phyloP scores from a whole-genome alignment of 1,140 invertebrate genomes.

The Lordiphosa collinella region DNA sequence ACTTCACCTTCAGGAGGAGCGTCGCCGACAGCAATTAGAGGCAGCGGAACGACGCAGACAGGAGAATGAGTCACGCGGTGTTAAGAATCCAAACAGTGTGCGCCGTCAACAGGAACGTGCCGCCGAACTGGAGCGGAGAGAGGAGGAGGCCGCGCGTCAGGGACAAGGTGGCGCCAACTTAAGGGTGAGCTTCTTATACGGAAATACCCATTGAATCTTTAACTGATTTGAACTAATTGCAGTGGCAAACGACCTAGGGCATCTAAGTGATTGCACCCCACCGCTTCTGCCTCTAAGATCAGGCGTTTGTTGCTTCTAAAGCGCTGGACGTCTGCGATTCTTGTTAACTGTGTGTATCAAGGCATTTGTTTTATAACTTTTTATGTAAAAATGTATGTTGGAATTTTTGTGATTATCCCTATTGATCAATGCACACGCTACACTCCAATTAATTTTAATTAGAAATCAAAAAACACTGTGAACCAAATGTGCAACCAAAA shows the following conservation, averaged over 20 bases:
- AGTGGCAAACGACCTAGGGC: background rate
- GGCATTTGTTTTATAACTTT: too few species aligned
- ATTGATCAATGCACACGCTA: too few species aligned
- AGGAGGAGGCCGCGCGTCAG: conserved; percentile 14
- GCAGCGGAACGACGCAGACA: conserved; percentile 67
- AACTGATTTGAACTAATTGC: background rate
- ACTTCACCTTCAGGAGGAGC: conserved; percentile 71
- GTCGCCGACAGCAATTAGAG: conserved; percentile 65
- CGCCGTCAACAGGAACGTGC: conserved; percentile 59
- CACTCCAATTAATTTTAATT: too few species aligned
- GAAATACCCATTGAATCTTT: background rate
- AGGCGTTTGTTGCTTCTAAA: background rate
- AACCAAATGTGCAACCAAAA: too few species aligned
- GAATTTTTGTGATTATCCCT: too few species aligned
- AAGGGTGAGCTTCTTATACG: background rate
- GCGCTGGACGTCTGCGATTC: too few species aligned
- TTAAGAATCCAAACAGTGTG: conserved; percentile 68
- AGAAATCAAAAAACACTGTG: too few species aligned
- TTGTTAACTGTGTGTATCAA: too few species aligned
- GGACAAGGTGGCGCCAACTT: background rate
- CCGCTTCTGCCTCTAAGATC: background rate
- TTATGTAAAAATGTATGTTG: too few species aligned
- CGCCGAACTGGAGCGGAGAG: conserved; percentile 48
- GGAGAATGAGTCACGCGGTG: conserved; percentile 64
- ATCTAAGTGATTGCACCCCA: background rate